Evolutionary conservation across 1,140 invertebrate species (phyloP).

Genomic region (Diabrotica virgifera): DNA sequence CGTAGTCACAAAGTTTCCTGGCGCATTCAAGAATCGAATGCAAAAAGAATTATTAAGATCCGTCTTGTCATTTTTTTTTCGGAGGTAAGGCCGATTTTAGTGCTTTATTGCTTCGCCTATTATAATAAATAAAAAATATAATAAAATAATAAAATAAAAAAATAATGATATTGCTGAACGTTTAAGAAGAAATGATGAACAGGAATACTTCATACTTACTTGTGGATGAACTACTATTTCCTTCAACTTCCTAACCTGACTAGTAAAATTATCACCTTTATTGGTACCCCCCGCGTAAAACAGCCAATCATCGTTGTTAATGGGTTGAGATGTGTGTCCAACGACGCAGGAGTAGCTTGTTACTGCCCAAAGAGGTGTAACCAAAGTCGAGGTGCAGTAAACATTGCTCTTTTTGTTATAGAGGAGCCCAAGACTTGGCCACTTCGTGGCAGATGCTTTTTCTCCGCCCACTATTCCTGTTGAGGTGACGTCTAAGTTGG

Average conservation of each 20-base stretch:
- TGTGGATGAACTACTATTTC: slow-evolving; percentile 56
- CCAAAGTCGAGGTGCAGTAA: slow-evolving; percentile 58
- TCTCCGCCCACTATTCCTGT: slow-evolving; percentile 54
- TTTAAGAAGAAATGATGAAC: not conserved
- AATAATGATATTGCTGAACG: no score
- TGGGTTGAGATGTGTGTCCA: slow-evolving; percentile 17
- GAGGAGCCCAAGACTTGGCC: slow-evolving; percentile 57
- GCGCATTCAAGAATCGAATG: no score
- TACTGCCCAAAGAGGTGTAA: slow-evolving; percentile 57
- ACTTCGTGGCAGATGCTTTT: slow-evolving; percentile 51
- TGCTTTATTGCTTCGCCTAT: no score
- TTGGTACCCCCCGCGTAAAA: slow-evolving; percentile 50
- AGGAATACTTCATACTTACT: slow-evolving; percentile 27
- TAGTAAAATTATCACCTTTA: slow-evolving; percentile 37
- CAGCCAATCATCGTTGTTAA: slow-evolving; percentile 41
- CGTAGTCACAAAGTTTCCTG: no score
- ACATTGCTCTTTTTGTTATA: slow-evolving; percentile 54
- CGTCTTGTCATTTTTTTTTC: no score
- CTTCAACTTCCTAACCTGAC: slow-evolving; percentile 44
- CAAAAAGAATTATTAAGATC: no score
- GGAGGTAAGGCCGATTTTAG: no score
- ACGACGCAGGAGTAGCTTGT: slow-evolving; percentile 58
- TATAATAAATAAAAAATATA: no score
- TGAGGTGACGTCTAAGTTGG: slow-evolving; percentile 41
- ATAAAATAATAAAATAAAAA: no score